These are phyloP conservation scores for Dasyurus viverrinus DNA, from an alignment of 2,113 vertebrate species.

Conservation along the genomic window DNA sequence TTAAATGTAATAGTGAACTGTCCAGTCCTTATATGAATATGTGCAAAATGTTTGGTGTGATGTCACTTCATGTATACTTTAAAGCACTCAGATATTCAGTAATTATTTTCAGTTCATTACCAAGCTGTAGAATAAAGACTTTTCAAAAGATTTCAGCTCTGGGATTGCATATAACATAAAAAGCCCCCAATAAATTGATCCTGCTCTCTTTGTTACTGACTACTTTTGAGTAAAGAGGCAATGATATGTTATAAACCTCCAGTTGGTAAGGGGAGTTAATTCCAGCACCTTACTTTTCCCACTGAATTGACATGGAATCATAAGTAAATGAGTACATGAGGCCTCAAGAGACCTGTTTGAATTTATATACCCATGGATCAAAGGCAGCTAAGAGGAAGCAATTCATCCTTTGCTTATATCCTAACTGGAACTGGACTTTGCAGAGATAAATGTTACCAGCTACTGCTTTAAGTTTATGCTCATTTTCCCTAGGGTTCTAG, in stretches of 20 bases:
- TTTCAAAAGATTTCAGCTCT: background rate
- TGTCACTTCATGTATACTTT: background rate
- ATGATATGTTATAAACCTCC: background rate
- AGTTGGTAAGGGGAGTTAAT: background rate
- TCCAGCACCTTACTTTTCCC: conserved; percentile 1
- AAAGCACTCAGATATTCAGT: background rate
- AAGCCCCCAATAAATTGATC: background rate
- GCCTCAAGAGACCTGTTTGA: background rate
- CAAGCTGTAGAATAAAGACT: background rate
- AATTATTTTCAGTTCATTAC: background rate
- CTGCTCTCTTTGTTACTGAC: background rate
- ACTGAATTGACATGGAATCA: background rate
- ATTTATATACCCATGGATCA: too few species aligned
- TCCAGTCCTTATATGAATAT: background rate
- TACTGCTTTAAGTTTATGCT: too few species aligned
- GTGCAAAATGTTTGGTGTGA: background rate
- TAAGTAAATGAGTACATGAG: background rate
- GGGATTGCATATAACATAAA: background rate
- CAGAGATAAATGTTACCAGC: too few species aligned
- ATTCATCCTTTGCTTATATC: too few species aligned
- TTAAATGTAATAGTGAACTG: background rate
- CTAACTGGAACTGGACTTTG: too few species aligned
- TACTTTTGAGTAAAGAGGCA: background rate
- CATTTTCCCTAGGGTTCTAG: too few species aligned
- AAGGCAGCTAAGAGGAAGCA: too few species aligned